Base-by-base conservation (phyloP, 2,888 invertebrate species). In the Agriopis marginaria region DNA sequence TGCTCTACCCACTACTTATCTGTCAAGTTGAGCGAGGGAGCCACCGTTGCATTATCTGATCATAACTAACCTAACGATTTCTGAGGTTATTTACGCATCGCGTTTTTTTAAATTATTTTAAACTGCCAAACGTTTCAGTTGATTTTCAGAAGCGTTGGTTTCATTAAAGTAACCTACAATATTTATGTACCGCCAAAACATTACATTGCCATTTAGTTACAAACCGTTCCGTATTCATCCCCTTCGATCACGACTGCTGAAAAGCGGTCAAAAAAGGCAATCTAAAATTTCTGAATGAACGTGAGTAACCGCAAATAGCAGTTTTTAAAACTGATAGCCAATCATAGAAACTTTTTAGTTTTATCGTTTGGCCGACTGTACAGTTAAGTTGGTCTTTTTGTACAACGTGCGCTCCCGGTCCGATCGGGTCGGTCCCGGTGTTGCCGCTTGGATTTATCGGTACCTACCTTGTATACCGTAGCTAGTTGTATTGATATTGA, bases 1-100 rank as follows among this genome's bases (percentile, higher is more conserved):
- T 79, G 76, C 78, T 76, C 78, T 76, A 77, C 66, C 58, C 72
- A 76, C 42, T 5, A 7, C 55, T 10, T 10, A n/a, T 14, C 42
- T 12, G 9, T 39, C 6, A 32, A 39, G 32, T 12, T 39, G 7
- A n/a, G 8, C 2, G 17, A 44, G 10, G 56, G 56, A 42, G 56
- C 56, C 56, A 56, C 56, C 7, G 11, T 14, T 7, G 7, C 54
- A 54, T 40, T 51, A 4, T 3, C 39, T 7, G 12, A 49, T 14
- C 14, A 14, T 6, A 49, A 49, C 49, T 45, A 42, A 42, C 42
- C 8, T 42, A 42, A 42, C 9, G 42, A 42, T 42, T 42, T 42
- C 2, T 42, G 42, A 5, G 42, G 42, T 42, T 42, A 5, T 42
- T 7, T 42, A 1, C 17, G 17, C 17, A 23, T 23, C 17, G 2